A percentile compares a stretch with the other conserved stretches of the same genome.
These are phyloP conservation scores for Saguinus imperator DNA, from an alignment of 2,113 vertebrate species.

Conservation along the genomic window DNA sequence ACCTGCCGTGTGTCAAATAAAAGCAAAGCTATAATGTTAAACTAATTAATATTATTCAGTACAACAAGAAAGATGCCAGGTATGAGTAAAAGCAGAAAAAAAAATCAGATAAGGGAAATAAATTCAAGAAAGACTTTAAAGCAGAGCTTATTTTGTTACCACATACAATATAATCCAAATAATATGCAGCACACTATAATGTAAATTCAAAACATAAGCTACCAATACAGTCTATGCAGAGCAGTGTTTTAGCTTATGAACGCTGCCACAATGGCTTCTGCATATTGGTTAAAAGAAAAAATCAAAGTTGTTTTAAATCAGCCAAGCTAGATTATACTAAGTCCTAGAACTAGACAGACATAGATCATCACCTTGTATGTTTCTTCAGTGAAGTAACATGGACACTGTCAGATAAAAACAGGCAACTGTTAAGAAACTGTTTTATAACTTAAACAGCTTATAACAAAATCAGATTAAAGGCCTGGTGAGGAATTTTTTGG, in stretches of 20 bases:
- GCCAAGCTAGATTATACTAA: slow-evolving; percentile 80
- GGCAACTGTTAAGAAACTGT: slow-evolving; percentile 81
- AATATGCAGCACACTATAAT: slow-evolving; percentile 36
- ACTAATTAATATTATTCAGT: not conserved
- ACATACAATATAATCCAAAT: slow-evolving; percentile 43
- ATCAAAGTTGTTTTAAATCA: slow-evolving; percentile 61
- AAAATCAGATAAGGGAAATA: slow-evolving; percentile 44
- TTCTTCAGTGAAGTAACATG: slow-evolving; percentile 90
- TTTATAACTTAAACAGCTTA: slow-evolving; percentile 55
- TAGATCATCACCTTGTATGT: slow-evolving; percentile 89
- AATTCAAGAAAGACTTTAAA: slow-evolving; percentile 52
- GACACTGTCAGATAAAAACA: slow-evolving; percentile 89
- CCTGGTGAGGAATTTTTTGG: not conserved
- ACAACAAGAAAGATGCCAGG: slow-evolving; percentile 51
- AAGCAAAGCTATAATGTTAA: slow-evolving; percentile 66
- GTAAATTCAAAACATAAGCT: slow-evolving; percentile 63
- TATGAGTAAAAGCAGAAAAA: slow-evolving; percentile 62
- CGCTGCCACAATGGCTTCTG: slow-evolving; percentile 80
- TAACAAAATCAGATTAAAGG: slow-evolving; percentile 46
- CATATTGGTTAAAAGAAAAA: slow-evolving; percentile 76
- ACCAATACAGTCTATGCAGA: slow-evolving; percentile 62
- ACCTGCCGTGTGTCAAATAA: slow-evolving; percentile 20
- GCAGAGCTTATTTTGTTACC: slow-evolving; percentile 60
- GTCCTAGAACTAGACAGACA: slow-evolving; percentile 82
- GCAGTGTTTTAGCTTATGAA: slow-evolving; percentile 77